phyloP scores from a whole-genome alignment of 2,113 vertebrate species.

The rat (Rattus norvegicus) region GRCr8 NC_086033.1:87710001-87710500 shows the following conservation, averaged over 20 bases:
- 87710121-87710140: neutral
- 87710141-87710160: neutral
- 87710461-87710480: neutral
- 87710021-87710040: neutral
- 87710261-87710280: neutral
- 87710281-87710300: neutral
- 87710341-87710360: neutral
- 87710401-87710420: neutral
- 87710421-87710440: neutral
- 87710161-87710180: neutral
- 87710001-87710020: neutral
- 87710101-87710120: neutral
- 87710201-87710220: neutral
- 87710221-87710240: neutral
- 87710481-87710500: neutral
- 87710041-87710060: conserved; percentile 32
- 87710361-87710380: conserved; percentile 19
- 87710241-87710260: neutral
- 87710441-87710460: neutral
- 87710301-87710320: neutral
- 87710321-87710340: neutral
- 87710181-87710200: neutral
- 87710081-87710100: neutral
- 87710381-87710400: neutral
- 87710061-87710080: neutral